These are phyloP conservation scores for Ernsta delagoae DNA, from an alignment of 2,888 invertebrate species.

Conservation along the genomic window DNA sequence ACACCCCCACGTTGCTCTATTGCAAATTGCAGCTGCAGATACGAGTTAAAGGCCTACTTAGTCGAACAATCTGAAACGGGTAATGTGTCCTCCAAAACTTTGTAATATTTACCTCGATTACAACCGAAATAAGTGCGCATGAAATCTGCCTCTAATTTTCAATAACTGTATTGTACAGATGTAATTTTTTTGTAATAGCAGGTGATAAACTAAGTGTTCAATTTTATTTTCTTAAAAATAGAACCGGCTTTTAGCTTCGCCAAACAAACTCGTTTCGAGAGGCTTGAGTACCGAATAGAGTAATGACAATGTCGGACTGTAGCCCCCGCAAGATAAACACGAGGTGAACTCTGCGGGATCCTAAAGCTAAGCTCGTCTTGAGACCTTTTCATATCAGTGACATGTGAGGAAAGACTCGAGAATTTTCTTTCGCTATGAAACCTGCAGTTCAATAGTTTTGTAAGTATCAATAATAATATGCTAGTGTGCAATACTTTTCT, in stretches of 20 bases:
- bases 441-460: too few relatives aligned
- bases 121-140: too few relatives aligned
- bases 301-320: constrained; percentile 11
- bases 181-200: background rate
- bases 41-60: too few relatives aligned
- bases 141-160: too few relatives aligned
- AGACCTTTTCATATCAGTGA: background rate
- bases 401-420: background rate
- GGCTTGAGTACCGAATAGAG: background rate
- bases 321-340: constrained; percentile 8
- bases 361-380: background rate
- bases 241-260: constrained; percentile 4
- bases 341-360: constrained; percentile 5
- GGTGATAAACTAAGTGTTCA: background rate
- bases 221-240: background rate
- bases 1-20: too few relatives aligned
- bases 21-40: too few relatives aligned
- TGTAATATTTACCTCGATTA: too few relatives aligned
- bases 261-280: constrained; percentile 2
- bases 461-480: too few relatives aligned
- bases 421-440: background rate
- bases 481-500: too few relatives aligned
- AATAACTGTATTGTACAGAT: too few relatives aligned
- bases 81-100: too few relatives aligned
- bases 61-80: too few relatives aligned